Conservation (phyloP, 2,888 invertebrate species). For the Troilus luridus region DNA sequence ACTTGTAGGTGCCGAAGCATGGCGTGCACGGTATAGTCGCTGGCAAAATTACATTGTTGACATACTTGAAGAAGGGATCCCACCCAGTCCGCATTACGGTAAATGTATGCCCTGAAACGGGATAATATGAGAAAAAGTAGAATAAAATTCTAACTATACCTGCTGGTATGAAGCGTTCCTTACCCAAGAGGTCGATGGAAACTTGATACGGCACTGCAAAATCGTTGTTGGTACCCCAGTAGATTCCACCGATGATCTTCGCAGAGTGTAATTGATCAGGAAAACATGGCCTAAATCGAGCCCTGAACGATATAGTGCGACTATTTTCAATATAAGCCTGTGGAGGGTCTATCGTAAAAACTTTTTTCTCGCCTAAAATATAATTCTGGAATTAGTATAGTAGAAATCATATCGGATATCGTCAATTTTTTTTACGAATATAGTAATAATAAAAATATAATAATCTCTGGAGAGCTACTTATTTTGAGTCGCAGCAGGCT, state of each 20-base stretch:
- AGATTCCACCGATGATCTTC: not conserved
- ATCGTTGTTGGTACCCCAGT: slow-evolving; percentile 37
- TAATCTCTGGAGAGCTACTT: too few species aligned
- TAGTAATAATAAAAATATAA: too few species aligned
- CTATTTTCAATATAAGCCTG: not conserved
- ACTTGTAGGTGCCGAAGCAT: not conserved
- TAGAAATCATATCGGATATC: not conserved
- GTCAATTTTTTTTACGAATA: too few species aligned
- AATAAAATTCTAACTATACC: not conserved
- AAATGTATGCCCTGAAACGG: slow-evolving; percentile 22
- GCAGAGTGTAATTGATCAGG: slow-evolving; percentile 4
- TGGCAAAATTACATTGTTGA: not conserved
- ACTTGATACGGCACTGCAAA: not conserved
- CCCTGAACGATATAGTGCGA: not conserved
- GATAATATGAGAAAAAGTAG: not conserved
- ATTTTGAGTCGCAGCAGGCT: too few species aligned
- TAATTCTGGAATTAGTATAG: not conserved
- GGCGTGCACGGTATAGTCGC: not conserved
- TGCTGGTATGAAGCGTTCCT: not conserved
- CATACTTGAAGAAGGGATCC: not conserved
- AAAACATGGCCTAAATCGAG: not conserved
- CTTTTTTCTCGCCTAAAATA: not conserved
- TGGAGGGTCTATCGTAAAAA: slow-evolving; percentile 1
- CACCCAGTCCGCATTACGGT: not conserved
- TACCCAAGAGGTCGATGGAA: slow-evolving; percentile 31